Percentiles rank a stretch among this genome's conserved stretches.
phyloP scores from a whole-genome alignment of 2,797 vertebrate species.

The Pseudotriccus pelzelni region DNA sequence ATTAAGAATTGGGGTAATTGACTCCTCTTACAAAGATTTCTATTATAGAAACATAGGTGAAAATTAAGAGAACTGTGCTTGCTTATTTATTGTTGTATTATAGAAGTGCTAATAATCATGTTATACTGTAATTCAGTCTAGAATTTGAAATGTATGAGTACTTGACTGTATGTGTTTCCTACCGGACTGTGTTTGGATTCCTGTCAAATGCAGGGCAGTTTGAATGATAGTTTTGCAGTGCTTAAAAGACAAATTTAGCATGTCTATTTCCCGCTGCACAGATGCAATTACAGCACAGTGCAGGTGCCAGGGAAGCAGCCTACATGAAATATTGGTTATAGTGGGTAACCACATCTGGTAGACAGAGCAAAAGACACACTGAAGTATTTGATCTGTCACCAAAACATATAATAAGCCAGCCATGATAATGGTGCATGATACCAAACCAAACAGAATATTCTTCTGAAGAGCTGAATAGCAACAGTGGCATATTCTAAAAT shows the following conservation, averaged over 20 bases:
- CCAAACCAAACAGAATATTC: conserved; percentile 3
- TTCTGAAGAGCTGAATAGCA: background rate
- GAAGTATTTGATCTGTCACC: conserved; percentile 25
- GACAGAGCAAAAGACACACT: background rate
- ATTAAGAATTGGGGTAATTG: background rate
- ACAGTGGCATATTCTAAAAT: background rate
- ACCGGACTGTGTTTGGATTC: background rate
- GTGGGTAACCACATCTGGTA: conserved; percentile 1
- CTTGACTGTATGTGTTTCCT: background rate
- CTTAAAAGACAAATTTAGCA: conserved; percentile 29
- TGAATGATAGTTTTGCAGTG: background rate
- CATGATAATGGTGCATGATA: background rate
- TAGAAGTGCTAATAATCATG: background rate
- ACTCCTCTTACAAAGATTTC: background rate
- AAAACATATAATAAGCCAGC: conserved; percentile 4
- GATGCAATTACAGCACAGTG: background rate
- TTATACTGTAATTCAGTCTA: background rate
- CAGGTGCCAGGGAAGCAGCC: background rate
- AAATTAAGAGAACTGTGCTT: background rate
- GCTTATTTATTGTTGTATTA: background rate
- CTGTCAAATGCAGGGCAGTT: background rate
- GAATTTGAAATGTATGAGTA: background rate
- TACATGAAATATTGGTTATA: background rate
- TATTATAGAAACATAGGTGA: background rate
- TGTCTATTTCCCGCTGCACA: background rate